Base-by-base conservation (phyloP, 2,888 invertebrate genomes). In the Neoitamus cyanurus region DNA sequence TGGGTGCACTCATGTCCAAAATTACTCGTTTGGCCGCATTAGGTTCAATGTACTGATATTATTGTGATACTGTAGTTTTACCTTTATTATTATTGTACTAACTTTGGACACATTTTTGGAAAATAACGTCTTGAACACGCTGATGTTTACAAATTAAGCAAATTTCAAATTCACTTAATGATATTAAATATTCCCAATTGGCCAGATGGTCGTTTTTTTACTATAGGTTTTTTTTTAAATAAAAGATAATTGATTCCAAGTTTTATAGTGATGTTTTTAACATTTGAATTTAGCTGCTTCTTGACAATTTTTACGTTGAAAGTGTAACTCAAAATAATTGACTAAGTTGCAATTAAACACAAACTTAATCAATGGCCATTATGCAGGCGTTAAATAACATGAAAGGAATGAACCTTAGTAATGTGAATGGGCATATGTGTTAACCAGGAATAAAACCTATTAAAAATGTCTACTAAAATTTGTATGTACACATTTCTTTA, bases 1-100 rank as follows among this genome's bases (percentile, higher is more conserved):
- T 82, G 36, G 68, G 37, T 69, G 68, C 69, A 82, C 34, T 13
- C n/a, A 30, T 77, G 77, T 73, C 36, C 15, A 37, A 73, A 73
- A 73, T 31, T 73, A 73, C 36, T 20, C 36, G 20, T 73, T 73
- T 73, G 31, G 73, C 13, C 9, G 36, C n/a, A 36, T 36, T 30
- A 31, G 36, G 20, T 73, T 34, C 20, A 13, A 37, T 25, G 11
- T 58, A 58, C 58, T 58, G 58, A 58, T 20, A 58, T 9, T 9
- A 9, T 58, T 58, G 58, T 58, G 58, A 58, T 58, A 58, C 58
- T 58, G 7, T 58, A 58, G 58, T 20, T 20, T 1, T 20, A 58
- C 6, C 9, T n/a, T 42, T 42, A n/a, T 42, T 42, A 42, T 42
- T 42, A 42, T 58, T 58, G 9, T 58, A 58, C 58, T 58, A 58